Evolutionary conservation across 2,113 vertebrate genomes (phyloP).

Genomic region (Ciconia maguari): DNA sequence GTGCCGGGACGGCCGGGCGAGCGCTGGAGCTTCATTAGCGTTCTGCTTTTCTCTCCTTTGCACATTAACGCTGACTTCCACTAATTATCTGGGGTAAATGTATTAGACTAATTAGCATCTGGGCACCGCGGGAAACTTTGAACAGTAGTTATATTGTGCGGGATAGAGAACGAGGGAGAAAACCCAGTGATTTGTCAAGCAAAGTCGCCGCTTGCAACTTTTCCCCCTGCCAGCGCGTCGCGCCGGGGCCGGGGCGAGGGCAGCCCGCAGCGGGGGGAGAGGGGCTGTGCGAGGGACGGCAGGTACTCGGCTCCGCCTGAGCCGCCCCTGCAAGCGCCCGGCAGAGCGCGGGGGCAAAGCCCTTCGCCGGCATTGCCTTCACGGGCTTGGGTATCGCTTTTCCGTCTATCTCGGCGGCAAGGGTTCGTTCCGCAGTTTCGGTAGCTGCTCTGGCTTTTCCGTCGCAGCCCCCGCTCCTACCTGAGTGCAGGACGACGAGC

Average conservation of each 20-base stretch:
- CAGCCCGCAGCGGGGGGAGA: background rate
- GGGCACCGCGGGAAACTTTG: constrained; percentile 44
- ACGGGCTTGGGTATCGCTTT: accelerated
- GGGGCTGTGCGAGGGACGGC: background rate
- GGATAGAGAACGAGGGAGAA: background rate
- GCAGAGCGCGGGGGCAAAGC: background rate
- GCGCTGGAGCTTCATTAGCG: background rate
- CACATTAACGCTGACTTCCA: constrained; percentile 23
- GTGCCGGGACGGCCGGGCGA: background rate
- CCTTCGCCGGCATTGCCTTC: background rate
- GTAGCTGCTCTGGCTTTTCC: background rate
- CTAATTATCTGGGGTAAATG: constrained; percentile 40
- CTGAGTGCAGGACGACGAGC: constrained; percentile 17
- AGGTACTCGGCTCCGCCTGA: background rate
- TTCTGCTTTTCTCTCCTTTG: background rate
- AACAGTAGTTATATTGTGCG: constrained; percentile 12
- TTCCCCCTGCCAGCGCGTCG: background rate
- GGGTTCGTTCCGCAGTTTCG: background rate
- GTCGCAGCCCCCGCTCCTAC: constrained; percentile 26
- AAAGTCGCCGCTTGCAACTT: background rate
- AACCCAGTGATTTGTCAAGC: background rate
- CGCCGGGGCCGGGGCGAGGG: background rate
- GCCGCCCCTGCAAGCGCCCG: background rate
- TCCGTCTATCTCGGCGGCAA: background rate
- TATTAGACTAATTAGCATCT: constrained; percentile 53